Evolutionary conservation across 2,888 invertebrate genomes (phyloP), one percentile per base, ranked within the genome.

Genomic region (Idaea straminata): DNA sequence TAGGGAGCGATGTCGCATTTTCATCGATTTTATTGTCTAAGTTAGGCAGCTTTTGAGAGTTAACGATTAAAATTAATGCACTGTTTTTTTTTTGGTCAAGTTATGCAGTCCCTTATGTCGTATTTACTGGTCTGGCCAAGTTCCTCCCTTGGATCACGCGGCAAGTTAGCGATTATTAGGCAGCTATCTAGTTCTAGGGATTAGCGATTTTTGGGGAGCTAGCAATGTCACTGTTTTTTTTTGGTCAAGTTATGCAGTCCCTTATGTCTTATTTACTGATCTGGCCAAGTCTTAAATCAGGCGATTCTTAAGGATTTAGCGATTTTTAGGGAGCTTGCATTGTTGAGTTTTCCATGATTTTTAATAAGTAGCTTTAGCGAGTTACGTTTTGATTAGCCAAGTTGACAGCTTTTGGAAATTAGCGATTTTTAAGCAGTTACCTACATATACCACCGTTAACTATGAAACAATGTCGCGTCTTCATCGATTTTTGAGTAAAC

Each of bases 101-200:
- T 25, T 25, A 25, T 1, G 25, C 25, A 25, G 25, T 25, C 25
- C 25, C 1, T 25, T 2, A 94, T 79, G 93, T 94, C 16, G 93
- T 95, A 5, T 95, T 95, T 74, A 95, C 95, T 0, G 95, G 95
- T 71, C 82, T 94, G 35, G 94, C 94, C 5, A 94, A 94, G 78
- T 91, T 94, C 83, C 76, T 93, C 66, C 87, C 92, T 6, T 95
- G 94, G 94, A 90, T 94, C 47, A 80, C 84, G 67, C 79, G 84
- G 62, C 78, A 81, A 15, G 74, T 85, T 15, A 76, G 69, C 61
- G 83, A 83, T 66, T 80, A 73, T 72, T 83, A 73, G 70, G 63
- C 2, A 15, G 5, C 10, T 10, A 57, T 1, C 25, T 1, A 25
- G 1, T 25, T 25, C 25, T 25, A 25, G 25, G 25, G 25, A 25